A percentile compares a stretch with the other conserved stretches of the same genome.
Evolutionary conservation across 2,888 invertebrate genomes (phyloP).

Genomic region (Habroteleia sp.): DNA sequence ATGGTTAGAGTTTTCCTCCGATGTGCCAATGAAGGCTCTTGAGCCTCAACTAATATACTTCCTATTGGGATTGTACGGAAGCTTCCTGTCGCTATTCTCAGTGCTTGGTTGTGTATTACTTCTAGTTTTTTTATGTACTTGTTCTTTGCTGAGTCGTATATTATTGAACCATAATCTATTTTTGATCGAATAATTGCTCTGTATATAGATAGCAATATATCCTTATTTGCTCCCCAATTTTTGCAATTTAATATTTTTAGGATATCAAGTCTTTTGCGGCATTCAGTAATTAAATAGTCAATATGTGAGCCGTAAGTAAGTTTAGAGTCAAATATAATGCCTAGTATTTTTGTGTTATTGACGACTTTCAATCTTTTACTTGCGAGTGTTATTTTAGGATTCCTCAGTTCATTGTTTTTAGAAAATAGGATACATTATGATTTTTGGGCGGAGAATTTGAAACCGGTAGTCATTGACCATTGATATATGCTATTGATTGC

Average conservation of each 20-base stretch:
- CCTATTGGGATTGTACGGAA: not conserved
- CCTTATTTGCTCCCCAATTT: slow-evolving; percentile 6
- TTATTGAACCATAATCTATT: slow-evolving; percentile 5
- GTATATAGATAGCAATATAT: not conserved
- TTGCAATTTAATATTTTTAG: not conserved
- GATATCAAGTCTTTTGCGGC: slow-evolving; percentile 5
- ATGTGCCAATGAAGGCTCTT: too few relatives aligned
- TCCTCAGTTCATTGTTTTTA: not conserved
- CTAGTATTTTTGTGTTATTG: slow-evolving; percentile 17
- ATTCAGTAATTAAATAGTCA: not conserved
- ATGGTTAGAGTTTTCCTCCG: not conserved
- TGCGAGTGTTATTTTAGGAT: not conserved
- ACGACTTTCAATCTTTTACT: not conserved
- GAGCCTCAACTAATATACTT: slow-evolving; percentile 9
- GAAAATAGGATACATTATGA: not conserved
- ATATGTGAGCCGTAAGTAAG: slow-evolving; percentile 1
- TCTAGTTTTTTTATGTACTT: slow-evolving; percentile 7
- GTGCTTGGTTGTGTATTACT: not conserved
- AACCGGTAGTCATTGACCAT: too few relatives aligned
- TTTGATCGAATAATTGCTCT: slow-evolving; percentile 3
- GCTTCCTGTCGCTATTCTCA: slow-evolving; percentile 4
- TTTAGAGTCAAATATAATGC: not conserved
- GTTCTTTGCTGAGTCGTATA: not conserved
- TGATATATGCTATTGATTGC: too few relatives aligned
- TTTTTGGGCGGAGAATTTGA: slow-evolving; percentile 8